Evolutionary conservation across 1,140 invertebrate genomes (phyloP).

Genomic region (Chironomus tepperi): DNA sequence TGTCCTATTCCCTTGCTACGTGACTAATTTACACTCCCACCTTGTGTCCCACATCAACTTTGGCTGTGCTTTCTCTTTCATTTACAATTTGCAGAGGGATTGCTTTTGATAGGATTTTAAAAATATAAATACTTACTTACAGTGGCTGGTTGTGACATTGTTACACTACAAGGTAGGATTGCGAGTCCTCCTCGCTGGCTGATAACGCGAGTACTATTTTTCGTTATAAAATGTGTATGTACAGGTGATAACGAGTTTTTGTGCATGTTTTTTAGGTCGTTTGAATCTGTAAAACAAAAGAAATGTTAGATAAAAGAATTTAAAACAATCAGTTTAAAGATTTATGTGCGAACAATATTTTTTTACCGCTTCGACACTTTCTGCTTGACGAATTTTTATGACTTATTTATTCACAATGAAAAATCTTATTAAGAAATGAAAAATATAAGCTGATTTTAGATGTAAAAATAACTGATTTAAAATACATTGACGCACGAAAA

Average conservation of each 20-base stretch:
- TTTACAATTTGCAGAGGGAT: not conserved
- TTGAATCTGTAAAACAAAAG: not conserved
- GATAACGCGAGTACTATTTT: slow-evolving; percentile 23
- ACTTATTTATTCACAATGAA: no score
- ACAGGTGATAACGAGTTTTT: slow-evolving; percentile 20
- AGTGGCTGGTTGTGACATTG: slow-evolving; percentile 26
- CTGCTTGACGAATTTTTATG: no score
- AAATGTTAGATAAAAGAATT: not conserved
- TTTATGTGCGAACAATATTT: no score
- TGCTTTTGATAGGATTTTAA: slow-evolving; percentile 7
- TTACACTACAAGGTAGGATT: slow-evolving; percentile 25
- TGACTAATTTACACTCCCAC: not conserved
- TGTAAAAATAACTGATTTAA: no score
- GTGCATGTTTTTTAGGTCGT: slow-evolving; percentile 18
- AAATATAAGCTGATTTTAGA: no score
- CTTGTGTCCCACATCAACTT: not conserved
- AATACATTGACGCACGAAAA: no score
- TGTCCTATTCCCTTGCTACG: no score
- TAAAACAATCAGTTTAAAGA: not conserved
- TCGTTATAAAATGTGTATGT: slow-evolving; percentile 24
- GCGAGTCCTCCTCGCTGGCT: slow-evolving; percentile 25
- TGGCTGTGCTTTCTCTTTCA: not conserved
- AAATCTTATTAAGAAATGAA: no score
- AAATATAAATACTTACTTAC: slow-evolving; percentile 26
- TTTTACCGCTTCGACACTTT: no score